phyloP scores from a whole-genome alignment of 2,888 invertebrate species.

The Tetramorium bicarinatum region DNA sequence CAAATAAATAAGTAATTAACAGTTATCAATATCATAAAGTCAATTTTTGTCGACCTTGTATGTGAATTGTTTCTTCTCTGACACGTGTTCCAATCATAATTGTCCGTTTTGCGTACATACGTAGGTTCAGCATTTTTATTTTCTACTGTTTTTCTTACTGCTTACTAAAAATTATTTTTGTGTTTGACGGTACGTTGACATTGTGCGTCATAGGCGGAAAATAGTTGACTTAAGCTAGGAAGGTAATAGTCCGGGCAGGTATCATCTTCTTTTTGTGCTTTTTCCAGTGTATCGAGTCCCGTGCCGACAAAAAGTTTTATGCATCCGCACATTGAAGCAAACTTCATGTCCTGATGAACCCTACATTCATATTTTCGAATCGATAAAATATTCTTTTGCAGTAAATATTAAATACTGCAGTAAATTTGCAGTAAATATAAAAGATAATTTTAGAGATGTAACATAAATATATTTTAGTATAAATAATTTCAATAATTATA shows the following conservation, averaged over 20 bases:
- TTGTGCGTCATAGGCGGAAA: neutral
- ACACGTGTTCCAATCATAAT: no score
- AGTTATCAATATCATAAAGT: no score
- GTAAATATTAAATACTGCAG: no score
- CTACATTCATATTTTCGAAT: conserved; percentile 70
- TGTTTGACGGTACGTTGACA: neutral
- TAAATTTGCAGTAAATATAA: neutral
- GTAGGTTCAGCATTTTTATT: no score
- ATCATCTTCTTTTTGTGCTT: conserved; percentile 51
- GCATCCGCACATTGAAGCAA: conserved; percentile 78
- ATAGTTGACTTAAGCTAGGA: conserved; percentile 49
- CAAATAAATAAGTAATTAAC: no score
- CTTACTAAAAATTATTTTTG: no score
- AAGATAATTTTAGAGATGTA: neutral
- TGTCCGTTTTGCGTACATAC: no score
- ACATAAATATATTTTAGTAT: neutral
- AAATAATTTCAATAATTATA: neutral
- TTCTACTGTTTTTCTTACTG: no score
- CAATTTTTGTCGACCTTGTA: no score
- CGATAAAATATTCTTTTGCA: neutral
- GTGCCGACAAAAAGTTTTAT: conserved; percentile 79
- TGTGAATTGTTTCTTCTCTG: no score
- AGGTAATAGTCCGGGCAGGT: conserved; percentile 77
- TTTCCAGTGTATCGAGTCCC: conserved; percentile 72
- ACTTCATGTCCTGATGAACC: conserved; percentile 80